Base-by-base conservation (phyloP, 2,113 vertebrate species). In the Lamprologus speciosus region DNA sequence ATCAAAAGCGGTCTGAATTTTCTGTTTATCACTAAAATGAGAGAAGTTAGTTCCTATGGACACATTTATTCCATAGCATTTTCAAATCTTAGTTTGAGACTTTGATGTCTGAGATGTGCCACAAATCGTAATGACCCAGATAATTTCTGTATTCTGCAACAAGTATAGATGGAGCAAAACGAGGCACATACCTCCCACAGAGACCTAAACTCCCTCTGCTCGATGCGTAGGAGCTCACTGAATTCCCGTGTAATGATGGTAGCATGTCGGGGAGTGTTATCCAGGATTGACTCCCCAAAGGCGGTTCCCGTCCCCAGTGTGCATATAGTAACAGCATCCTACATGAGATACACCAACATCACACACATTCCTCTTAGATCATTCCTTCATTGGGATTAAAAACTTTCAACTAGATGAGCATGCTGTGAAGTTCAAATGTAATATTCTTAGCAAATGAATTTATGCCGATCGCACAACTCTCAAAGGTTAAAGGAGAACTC, bases 291-390 rank as follows among this genome's bases (percentile, higher is more conserved):
- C 95, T 99, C 99, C 94, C 99, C 98, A 86, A 99, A 99, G 45
- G 98, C 98, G 0, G 98, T 99, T 93, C 98, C 98, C n/a, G 98
- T 96, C 87, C 98, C 98, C 96, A 99, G 94, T 6, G 98, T 99
- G 88, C 98, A 99, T 93, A 99, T 98, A 58, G 97, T 98, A 93
- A 99, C 98, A 8, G 98, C 97, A 96, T 99, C 98, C 98, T 99
- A 92, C 57, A 86, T 45, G 81, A 95, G 87, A 95, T 37, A 92
- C 45, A 92, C 53, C 93, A 68, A 7, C 60, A 42, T 68, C 33
- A 68, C 33, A 68, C 33, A 68, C 19, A 0, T 21, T 65, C 11
- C 63, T 68, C 33, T 21, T 68, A 37, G 42, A 85, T 51, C 17
- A 55, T 45, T 87, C 19, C 9, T 50, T 4, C 7, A 63, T 47